phyloP scores from a whole-genome alignment of 2,888 invertebrate species.

The Diloba caeruleocephala region DNA sequence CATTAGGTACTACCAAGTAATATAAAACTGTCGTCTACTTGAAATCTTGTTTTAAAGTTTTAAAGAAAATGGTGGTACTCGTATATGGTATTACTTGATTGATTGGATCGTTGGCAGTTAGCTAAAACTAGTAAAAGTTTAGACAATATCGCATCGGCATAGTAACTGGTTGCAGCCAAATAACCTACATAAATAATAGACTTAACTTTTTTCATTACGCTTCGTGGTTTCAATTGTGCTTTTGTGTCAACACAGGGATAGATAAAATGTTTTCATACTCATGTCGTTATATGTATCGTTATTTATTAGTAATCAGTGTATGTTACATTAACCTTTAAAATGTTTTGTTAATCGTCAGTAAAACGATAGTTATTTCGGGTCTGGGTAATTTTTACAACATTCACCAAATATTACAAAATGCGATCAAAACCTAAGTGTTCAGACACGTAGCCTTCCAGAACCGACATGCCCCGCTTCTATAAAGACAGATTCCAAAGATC shows the following conservation, averaged over 20 bases:
- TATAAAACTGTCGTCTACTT: conserved; percentile 13
- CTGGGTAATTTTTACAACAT: no score
- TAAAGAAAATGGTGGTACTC: conserved; percentile 10
- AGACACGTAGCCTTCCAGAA: no score
- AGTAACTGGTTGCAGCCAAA: conserved; percentile 1
- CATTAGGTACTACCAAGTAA: conserved; percentile 3
- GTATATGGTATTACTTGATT: conserved; percentile 18
- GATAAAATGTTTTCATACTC: conserved; percentile 5
- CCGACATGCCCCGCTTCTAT: no score
- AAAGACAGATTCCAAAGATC: no score
- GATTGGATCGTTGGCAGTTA: conserved; percentile 24
- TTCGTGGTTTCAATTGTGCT: conserved; percentile 17
- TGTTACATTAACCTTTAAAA: background rate
- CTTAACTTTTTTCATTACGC: conserved; percentile 40
- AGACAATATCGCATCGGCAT: conserved; percentile 2
- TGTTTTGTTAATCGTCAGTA: background rate
- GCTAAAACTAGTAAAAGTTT: conserved; percentile 11
- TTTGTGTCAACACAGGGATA: conserved; percentile 10
- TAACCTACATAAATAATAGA: conserved; percentile 4
- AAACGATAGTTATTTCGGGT: no score
- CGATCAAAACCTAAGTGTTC: no score
- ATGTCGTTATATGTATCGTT: no score
- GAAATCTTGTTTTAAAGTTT: conserved; percentile 15
- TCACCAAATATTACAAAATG: no score
- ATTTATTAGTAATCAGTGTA: no score